Evolutionary conservation across 2,797 vertebrate genomes (phyloP).

Genomic region (Sebastes minor): DNA sequence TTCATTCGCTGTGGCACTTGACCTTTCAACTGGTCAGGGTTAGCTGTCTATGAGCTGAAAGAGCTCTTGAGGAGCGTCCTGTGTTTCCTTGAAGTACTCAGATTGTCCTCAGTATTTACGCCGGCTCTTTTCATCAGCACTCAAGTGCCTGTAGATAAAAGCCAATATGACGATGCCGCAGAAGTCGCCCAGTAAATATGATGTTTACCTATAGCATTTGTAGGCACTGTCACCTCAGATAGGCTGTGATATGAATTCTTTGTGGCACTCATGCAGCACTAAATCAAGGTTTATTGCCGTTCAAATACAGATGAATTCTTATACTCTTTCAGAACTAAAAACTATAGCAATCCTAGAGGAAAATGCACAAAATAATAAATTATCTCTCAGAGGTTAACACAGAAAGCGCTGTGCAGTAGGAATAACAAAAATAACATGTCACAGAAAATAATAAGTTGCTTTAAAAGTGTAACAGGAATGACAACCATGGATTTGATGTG

Average conservation of each 20-base stretch:
- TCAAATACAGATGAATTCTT: not conserved
- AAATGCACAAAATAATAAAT: not conserved
- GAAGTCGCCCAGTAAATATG: constrained; percentile 5
- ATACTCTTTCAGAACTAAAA: not conserved
- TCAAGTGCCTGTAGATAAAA: constrained; percentile 29
- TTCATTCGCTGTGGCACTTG: constrained; percentile 48
- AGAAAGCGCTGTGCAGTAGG: not conserved
- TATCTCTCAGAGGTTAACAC: not conserved
- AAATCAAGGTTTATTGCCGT: not conserved
- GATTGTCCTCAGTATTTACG: constrained; percentile 27
- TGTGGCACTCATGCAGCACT: not conserved
- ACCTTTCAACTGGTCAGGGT: constrained; percentile 54
- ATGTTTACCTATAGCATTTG: not conserved
- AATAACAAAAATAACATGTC: not conserved
- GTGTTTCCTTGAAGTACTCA: constrained; percentile 23
- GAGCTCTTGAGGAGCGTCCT: constrained; percentile 23
- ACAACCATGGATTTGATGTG: not conserved
- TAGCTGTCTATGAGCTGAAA: constrained; percentile 24
- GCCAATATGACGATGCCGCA: constrained; percentile 7
- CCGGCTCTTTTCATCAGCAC: constrained; percentile 19
- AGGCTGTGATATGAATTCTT: not conserved
- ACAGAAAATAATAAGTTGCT: not conserved
- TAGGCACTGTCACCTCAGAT: not conserved
- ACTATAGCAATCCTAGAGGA: not conserved
- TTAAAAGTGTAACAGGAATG: not conserved